Evolutionary conservation across 2,888 invertebrate species (phyloP).

Genomic region (Pterostichus madidus): DNA sequence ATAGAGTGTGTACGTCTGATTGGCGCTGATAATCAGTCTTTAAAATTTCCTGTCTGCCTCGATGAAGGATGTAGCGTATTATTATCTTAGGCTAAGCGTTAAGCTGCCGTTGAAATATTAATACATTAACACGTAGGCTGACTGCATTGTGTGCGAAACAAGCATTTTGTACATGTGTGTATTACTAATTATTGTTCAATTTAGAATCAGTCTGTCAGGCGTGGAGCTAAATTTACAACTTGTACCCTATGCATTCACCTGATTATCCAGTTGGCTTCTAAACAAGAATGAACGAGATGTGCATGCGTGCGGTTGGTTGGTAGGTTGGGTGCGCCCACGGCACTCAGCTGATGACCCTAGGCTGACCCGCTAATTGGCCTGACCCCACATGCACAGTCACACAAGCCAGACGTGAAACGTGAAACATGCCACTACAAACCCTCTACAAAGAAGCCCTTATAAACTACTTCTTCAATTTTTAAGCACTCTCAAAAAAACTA

Average conservation of each 20-base stretch:
- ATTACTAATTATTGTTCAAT: slow-evolving; percentile 32
- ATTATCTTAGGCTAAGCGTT: slow-evolving; percentile 19
- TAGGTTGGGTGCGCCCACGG: slow-evolving; percentile 10
- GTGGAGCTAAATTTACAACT: slow-evolving; percentile 23
- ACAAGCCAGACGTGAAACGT: not conserved
- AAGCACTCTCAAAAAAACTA: too few species aligned
- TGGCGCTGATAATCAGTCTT: slow-evolving; percentile 37
- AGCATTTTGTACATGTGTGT: slow-evolving; percentile 10
- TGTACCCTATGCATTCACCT: slow-evolving; percentile 3
- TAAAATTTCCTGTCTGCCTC: slow-evolving; percentile 35
- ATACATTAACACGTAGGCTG: slow-evolving; percentile 1
- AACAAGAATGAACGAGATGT: slow-evolving; percentile 40
- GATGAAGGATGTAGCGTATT: slow-evolving; percentile 44
- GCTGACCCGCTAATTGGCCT: slow-evolving; percentile 2
- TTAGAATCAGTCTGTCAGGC: not conserved
- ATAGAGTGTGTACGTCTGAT: not conserved
- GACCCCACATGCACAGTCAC: slow-evolving; percentile 20
- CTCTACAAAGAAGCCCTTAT: too few species aligned
- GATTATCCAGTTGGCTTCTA: slow-evolving; percentile 47
- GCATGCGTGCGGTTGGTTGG: not conserved
- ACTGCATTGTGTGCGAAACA: slow-evolving; percentile 5
- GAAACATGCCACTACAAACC: too few species aligned
- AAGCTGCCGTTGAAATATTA: slow-evolving; percentile 1
- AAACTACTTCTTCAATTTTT: too few species aligned
- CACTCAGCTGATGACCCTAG: slow-evolving; percentile 25